Evolutionary conservation across 2,888 invertebrate species (phyloP), one percentile per base, ranked within the genome.

Genomic region (Euplexia lucipara): DNA sequence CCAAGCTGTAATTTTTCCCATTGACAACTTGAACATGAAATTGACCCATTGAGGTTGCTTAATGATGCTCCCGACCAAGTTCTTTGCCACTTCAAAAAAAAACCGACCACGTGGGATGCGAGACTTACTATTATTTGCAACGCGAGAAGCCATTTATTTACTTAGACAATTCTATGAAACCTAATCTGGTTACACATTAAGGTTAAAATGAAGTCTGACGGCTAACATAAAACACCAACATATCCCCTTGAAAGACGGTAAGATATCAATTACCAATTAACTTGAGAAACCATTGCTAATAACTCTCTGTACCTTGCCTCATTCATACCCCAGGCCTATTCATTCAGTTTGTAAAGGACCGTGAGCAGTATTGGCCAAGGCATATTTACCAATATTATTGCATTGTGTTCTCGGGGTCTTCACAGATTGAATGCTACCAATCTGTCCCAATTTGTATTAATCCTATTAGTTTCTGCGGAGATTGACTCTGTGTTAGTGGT

Each of bases 371-470:
- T 71, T 49, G 9, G n/a, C n/a, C 35, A 26, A 22, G 22, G 16
- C 34, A 73, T 77, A 77, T 73, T 73, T 77, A 77, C 78, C 51
- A 47, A 71, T 73, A 73, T 77, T 72, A 77, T 77, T 63, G 72
- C 41, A 71, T 74, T 74, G 78, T 78, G 48, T 48, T 62, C 65
- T 16, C 54, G 1, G 37, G 32, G 52, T 64, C 48, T 10, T 47
- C 54, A 49, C 61, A 64, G 51, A 69, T 69, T 61, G 47, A 62
- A 64, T 62, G 62, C 47, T 48, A 49, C 47, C 56, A 62, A 64
- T 66, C 65, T 61, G 63, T 48, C 45, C 42, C 52, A 68, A 79
- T 69, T 62, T 63, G 44, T 69, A 60, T 62, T 79, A 62, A 79
- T 69, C 61, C 63, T 65, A 64, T 64, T 70, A 70, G 20, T 37